A percentile compares a stretch with the other conserved stretches of the same genome.
phyloP scores from a whole-genome alignment of 2,888 invertebrate genomes.

The Biston betularia region DNA sequence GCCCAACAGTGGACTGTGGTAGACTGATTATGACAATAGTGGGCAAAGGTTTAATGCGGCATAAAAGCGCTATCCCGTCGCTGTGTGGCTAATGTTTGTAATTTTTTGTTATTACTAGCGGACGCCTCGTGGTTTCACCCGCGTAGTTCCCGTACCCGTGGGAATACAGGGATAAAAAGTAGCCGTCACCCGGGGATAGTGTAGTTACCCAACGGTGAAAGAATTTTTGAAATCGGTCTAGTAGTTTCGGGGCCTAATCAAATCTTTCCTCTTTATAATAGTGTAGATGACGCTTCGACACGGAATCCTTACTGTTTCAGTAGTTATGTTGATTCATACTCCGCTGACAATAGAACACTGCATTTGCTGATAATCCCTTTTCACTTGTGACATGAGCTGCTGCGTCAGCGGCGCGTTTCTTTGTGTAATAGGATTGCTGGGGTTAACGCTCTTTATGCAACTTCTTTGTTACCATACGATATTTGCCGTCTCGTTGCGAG shows the following conservation, averaged over 20 bases:
- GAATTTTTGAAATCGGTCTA: no score
- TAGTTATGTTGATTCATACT: constrained; percentile 53
- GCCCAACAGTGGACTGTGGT: no score
- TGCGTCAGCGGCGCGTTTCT: constrained; percentile 60
- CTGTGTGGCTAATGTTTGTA: not conserved
- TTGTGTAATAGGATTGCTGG: constrained; percentile 71
- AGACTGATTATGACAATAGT: no score
- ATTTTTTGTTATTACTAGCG: not conserved
- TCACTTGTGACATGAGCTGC: constrained; percentile 47
- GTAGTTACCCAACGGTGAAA: no score
- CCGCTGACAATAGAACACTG: constrained; percentile 47
- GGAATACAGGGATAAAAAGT: no score
- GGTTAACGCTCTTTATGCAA: constrained; percentile 57
- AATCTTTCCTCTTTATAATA: no score
- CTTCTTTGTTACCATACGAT: constrained; percentile 45
- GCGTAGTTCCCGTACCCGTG: no score
- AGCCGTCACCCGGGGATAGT: no score
- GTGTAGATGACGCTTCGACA: not conserved
- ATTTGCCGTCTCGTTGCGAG: constrained; percentile 34
- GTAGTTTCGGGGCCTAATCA: no score
- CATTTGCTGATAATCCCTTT: constrained; percentile 61
- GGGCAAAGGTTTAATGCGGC: no score
- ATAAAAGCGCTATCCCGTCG: no score
- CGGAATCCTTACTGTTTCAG: constrained; percentile 14
- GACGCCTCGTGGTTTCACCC: no score